Base-by-base conservation (phyloP, 2,113 vertebrate species). In the Pyxicephalus adspersus region DNA sequence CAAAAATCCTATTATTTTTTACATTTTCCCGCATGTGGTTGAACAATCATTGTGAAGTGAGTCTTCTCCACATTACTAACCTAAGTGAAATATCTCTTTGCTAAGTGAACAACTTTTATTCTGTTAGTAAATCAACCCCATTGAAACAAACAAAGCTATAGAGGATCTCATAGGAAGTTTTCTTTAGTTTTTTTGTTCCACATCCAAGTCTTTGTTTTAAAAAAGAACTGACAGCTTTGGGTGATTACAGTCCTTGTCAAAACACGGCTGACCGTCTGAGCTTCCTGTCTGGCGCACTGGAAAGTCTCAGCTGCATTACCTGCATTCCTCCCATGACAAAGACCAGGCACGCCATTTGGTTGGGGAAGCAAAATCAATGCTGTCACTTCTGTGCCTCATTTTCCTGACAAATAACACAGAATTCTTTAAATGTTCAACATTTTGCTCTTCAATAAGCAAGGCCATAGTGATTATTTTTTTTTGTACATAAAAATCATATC, bases 321-420 rank as follows among this genome's bases (percentile, higher is more conserved):
- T 82, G 31, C 80, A 75, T 82, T 82, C 70, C 71, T 75, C 16
- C 22, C 3, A 25, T 66, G 80, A 82, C 17, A 66, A 73, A 55
- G 15, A 45, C 60, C 80, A 82, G 80, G 54, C 61, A 50, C 51
- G 54, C 66, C 38, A 29, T 61, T 18, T 67, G 51, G 45, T 45
- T 65, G 16, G 23, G 1, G 17, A 57, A 11, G 28, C 3, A 72
- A 72, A 63, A 15, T 28, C 51, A n/a, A 16, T 55, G 22, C 63
- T 75, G 65, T 57, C 51, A 34, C 0, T 64, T 72, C 22, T 54
- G 31, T 2, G 29, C 16, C 50, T 64, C 25, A 7, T 51, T 55
- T 71, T 2, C 2, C 26, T 73, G 68, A 81, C 15, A 72, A 74
- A 74, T 73, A 73, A 29, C 66, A 8, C 1, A 9, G 19, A 64